phyloP scores from a whole-genome alignment of 2,888 invertebrate genomes.

The Dyspetes luteomarginatus region DNA sequence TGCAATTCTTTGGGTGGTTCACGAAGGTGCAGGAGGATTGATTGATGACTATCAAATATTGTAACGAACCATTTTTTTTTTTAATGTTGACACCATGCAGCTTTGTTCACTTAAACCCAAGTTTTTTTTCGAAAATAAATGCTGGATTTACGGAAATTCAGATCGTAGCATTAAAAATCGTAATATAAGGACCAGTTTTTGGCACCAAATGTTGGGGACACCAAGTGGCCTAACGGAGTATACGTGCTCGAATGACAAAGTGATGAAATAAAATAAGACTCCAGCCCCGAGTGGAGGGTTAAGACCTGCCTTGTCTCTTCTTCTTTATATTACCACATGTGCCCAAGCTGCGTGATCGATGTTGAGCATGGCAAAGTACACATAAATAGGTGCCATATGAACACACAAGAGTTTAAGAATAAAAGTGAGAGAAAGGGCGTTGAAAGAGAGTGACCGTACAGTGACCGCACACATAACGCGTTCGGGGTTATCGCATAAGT shows the following conservation, averaged over 20 bases:
- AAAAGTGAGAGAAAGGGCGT: not conserved
- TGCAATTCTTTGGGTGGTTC: no score
- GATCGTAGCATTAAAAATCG: no score
- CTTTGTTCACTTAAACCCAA: no score
- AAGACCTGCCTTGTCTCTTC: not conserved
- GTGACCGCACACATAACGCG: constrained; percentile 21
- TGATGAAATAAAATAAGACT: not conserved
- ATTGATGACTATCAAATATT: no score
- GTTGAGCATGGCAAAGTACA: not conserved
- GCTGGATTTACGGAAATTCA: no score
- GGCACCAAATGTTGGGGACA: no score
- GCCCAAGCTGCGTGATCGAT: not conserved
- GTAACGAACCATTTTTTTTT: no score
- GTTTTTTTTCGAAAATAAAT: no score
- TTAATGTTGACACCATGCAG: no score
- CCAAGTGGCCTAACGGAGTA: no score
- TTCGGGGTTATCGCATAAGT: constrained; percentile 29
- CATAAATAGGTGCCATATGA: constrained; percentile 16
- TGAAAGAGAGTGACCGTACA: not conserved
- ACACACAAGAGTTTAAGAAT: constrained; percentile 19
- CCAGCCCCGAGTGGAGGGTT: not conserved
- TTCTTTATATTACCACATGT: not conserved
- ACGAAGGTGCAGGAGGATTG: no score
- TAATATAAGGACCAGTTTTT: no score
- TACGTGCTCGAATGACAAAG: not conserved